These are phyloP conservation scores for Galaxias olidus DNA, from an alignment of 2,797 vertebrate species.

Conservation along the genomic window DNA sequence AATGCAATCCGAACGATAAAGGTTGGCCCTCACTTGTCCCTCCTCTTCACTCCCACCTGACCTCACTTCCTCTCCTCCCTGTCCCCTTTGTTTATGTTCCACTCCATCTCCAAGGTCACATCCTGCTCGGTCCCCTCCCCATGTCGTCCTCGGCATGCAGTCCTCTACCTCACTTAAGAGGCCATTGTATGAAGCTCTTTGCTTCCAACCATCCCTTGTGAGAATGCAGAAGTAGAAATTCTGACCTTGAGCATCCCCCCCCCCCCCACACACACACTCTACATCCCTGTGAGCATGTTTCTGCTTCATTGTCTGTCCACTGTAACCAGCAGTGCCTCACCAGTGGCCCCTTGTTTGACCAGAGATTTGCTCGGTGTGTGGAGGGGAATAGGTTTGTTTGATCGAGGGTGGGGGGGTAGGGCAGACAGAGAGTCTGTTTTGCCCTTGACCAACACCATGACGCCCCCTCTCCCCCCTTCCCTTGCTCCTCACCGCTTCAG, in stretches of 20 bases:
- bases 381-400: slow-evolving; percentile 23
- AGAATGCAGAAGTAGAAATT: not conserved
- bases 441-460: slow-evolving; percentile 52
- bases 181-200: no score
- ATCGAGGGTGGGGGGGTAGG: not conserved
- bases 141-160: no score
- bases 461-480: slow-evolving; percentile 7
- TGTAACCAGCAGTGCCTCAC: slow-evolving; percentile 33
- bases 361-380: slow-evolving; percentile 32
- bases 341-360: slow-evolving; percentile 40
- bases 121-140: no score
- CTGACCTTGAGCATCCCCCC: slow-evolving; percentile 3
- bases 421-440: slow-evolving; percentile 27
- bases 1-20: no score
- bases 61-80: no score
- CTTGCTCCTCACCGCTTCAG: not conserved
- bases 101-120: no score
- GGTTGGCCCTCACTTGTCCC: not conserved
- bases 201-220: not conserved
- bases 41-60: not conserved
- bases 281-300: slow-evolving; percentile 46
- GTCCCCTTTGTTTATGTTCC: no score
- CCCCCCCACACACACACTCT: no score
- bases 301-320: slow-evolving; percentile 54
- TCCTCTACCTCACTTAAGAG: no score